phyloP scores from a whole-genome alignment of 2,888 invertebrate genomes.

The Margaritifera margaritifera region DNA sequence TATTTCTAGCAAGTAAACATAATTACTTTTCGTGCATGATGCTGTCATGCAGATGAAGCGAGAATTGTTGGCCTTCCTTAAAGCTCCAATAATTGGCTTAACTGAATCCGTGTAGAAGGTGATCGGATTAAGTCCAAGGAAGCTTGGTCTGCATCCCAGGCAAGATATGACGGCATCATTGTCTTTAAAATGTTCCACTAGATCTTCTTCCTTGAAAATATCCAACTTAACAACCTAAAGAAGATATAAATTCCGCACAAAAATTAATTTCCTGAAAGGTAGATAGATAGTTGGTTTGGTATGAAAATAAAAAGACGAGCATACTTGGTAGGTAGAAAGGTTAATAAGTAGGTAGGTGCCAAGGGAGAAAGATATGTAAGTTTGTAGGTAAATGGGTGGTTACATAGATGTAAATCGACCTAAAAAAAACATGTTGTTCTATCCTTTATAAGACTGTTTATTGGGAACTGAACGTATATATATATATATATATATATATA shows the following conservation, averaged over 20 bases:
- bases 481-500: too few species aligned
- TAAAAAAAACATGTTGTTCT: too few species aligned
- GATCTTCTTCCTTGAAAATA: conserved; percentile 46
- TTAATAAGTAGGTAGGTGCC: too few species aligned
- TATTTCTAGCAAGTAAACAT: neutral
- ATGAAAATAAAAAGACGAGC: too few species aligned
- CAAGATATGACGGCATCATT: conserved; percentile 61
- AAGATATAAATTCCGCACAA: neutral
- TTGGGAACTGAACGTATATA: too few species aligned
- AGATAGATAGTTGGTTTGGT: too few species aligned
- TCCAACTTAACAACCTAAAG: conserved; percentile 56
- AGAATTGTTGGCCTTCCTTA: conserved; percentile 52
- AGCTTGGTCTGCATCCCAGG: conserved; percentile 48
- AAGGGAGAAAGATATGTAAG: too few species aligned
- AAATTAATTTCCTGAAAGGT: too few species aligned
- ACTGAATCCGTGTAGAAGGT: conserved; percentile 59
- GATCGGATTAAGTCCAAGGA: conserved; percentile 44
- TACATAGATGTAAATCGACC: too few species aligned
- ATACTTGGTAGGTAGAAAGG: too few species aligned
- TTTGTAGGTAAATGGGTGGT: too few species aligned
- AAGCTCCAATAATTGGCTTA: conserved; percentile 51
- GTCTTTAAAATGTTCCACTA: conserved; percentile 45
- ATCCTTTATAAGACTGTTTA: too few species aligned
- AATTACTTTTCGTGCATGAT: conserved; percentile 60
- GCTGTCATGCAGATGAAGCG: conserved; percentile 57